Evolutionary conservation across 2,888 invertebrate species (phyloP).

Genomic region (Marasmarcha lunaedactyla): DNA sequence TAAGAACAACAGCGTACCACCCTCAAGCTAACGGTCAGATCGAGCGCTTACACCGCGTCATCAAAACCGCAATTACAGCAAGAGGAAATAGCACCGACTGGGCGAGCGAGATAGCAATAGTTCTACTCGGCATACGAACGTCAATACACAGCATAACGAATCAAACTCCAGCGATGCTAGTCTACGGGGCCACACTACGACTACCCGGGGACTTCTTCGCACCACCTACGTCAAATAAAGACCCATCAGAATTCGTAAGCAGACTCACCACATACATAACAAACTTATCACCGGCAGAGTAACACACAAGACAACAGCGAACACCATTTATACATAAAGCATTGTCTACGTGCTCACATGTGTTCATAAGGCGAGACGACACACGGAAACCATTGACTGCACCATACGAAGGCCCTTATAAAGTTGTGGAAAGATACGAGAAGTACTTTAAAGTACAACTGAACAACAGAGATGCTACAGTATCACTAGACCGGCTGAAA

Average conservation of each 20-base stretch:
- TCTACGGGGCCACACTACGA: background rate
- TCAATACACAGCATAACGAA: background rate
- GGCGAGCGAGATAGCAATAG: background rate
- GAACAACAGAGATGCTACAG: background rate
- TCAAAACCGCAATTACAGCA: background rate
- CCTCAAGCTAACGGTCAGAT: background rate
- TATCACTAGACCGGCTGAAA: slow-evolving; percentile 1
- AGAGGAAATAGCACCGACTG: background rate
- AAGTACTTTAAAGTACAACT: background rate
- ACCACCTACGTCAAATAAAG: slow-evolving; percentile 4
- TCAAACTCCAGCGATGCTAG: background rate
- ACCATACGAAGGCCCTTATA: background rate
- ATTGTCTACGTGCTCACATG: background rate
- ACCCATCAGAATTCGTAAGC: background rate
- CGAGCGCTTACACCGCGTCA: background rate
- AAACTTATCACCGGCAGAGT: background rate
- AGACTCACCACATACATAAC: background rate
- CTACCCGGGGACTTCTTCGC: background rate
- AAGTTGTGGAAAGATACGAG: background rate
- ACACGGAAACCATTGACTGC: background rate
- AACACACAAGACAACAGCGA: background rate
- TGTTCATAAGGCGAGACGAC: background rate
- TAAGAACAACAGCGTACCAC: background rate
- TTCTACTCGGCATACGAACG: background rate
- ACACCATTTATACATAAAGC: background rate